A percentile compares a stretch with the other conserved stretches of the same genome.
Conservation (phyloP, 2,113 vertebrate species). For the Guaruba guarouba region DNA sequence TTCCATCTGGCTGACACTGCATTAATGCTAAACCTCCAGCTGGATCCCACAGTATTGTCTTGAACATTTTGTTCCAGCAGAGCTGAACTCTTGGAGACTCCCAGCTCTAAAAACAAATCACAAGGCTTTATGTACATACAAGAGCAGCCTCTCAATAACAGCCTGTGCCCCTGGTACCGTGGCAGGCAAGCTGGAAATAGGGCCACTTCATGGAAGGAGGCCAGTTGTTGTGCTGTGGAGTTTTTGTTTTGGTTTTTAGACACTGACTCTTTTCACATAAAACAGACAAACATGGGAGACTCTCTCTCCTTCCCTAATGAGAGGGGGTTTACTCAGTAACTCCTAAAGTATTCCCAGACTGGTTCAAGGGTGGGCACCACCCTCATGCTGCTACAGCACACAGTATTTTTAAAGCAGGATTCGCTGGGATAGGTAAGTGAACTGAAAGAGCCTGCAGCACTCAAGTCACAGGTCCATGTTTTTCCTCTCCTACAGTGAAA, state of each 20-base stretch:
- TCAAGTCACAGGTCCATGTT: neutral
- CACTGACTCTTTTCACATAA: conserved; percentile 50
- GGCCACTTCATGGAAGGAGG: neutral
- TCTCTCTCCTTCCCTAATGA: neutral
- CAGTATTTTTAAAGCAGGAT: neutral
- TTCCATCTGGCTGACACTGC: conserved; percentile 71
- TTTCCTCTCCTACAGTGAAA: neutral
- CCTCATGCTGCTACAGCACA: neutral
- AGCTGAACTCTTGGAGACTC: conserved; percentile 72
- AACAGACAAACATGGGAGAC: conserved; percentile 31
- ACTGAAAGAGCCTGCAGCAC: neutral
- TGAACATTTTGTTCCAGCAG: conserved; percentile 81
- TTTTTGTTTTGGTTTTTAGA: conserved; percentile 49
- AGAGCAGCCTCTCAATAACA: conserved; percentile 5
- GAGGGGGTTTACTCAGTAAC: neutral
- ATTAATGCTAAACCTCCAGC: conserved; percentile 65
- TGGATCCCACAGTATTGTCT: conserved; percentile 67
- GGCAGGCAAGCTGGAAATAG: neutral
- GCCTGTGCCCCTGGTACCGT: neutral
- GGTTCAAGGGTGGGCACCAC: neutral
- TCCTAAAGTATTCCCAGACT: neutral
- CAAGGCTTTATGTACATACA: conserved; percentile 20
- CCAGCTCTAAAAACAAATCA: conserved; percentile 29
- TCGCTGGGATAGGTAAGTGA: neutral
- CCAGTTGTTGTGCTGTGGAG: conserved; percentile 46